Percentiles rank a stretch among this genome's conserved stretches.
Evolutionary conservation across 2,888 invertebrate species (phyloP).

Genomic region (Ochropleura leucogaster): DNA sequence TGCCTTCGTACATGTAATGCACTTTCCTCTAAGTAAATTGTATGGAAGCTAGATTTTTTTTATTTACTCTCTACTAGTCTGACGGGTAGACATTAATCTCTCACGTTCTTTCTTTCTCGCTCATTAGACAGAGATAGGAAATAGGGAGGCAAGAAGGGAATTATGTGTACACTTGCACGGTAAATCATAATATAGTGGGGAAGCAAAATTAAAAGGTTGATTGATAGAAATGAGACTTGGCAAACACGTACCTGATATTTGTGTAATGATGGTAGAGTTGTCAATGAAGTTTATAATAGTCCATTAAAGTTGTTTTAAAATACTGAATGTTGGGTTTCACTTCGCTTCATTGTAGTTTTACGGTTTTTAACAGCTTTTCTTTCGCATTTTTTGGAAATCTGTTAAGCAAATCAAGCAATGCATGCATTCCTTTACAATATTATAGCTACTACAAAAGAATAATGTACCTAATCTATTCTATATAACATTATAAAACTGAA

Average conservation of each 20-base stretch:
- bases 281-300: background rate
- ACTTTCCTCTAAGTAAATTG: constrained; percentile 59
- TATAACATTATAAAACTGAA: too few species aligned
- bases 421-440: background rate
- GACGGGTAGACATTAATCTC: constrained; percentile 61
- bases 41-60: constrained; percentile 59
- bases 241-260: background rate
- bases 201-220: background rate
- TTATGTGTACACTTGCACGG: constrained; percentile 26
- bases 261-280: background rate
- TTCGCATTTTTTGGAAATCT: too few species aligned
- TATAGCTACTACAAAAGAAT: background rate
- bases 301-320: background rate
- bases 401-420: background rate
- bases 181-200: constrained; percentile 38
- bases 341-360: background rate
- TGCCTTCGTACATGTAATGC: constrained; percentile 54
- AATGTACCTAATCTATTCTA: background rate
- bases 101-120: constrained; percentile 46
- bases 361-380: background rate
- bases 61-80: constrained; percentile 42
- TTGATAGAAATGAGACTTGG: background rate
- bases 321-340: background rate
- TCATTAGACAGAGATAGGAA: constrained; percentile 56
- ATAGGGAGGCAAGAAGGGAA: constrained; percentile 32